Base-by-base conservation (phyloP, 2,888 invertebrate species). In the Nysson spinosus region DNA sequence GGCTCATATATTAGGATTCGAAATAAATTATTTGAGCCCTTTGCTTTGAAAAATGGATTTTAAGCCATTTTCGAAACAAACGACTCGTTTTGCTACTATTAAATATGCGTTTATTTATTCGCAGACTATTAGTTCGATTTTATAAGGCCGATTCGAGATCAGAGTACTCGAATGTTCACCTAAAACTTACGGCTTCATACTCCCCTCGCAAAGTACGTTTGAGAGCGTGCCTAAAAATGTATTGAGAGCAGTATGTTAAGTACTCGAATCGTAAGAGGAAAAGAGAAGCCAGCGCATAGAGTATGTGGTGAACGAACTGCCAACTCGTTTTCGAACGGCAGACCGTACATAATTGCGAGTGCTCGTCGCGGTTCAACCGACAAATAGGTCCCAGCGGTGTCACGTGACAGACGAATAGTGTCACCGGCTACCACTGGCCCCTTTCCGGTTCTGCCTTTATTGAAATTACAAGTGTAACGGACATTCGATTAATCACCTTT, bases 311-410 rank as follows among this genome's bases (percentile, higher is more conserved):
- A 69, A 69, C 69, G 69, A 72, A 64, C 64, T 46, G 47, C 40
- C 69, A 52, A 73, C 61, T 72, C 69, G 69, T 72, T 72, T 72
- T 72, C 69, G 72, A 62, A 73, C 72, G 60, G 64, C 60, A 57
- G 64, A 69, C 65, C 69, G 58, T 69, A 49, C n/a, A n/a, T 69
- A 72, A 73, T 72, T 72, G 60, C 55, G 69, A 51, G 57, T 37
- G 57, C 55, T 69, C 55, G 72, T 72, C 50, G 69, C 69, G 72
- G 73, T 72, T 73, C 73, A 69, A 65, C 49, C 73, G 61, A 35
- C 72, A 72, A 72, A 72, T 72, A 22, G 72, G 73, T 54, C 61
- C 49, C 35, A 35, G 35, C 22, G 34, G 51, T 37, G 61, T 68
- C 72, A 64, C 63, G 72, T 54, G 72, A 60, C 32, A 20, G 4